A percentile compares a stretch with the other conserved stretches of the same genome.
Conservation (phyloP, 2,888 invertebrate genomes). For the Ophioninae sp. region DNA sequence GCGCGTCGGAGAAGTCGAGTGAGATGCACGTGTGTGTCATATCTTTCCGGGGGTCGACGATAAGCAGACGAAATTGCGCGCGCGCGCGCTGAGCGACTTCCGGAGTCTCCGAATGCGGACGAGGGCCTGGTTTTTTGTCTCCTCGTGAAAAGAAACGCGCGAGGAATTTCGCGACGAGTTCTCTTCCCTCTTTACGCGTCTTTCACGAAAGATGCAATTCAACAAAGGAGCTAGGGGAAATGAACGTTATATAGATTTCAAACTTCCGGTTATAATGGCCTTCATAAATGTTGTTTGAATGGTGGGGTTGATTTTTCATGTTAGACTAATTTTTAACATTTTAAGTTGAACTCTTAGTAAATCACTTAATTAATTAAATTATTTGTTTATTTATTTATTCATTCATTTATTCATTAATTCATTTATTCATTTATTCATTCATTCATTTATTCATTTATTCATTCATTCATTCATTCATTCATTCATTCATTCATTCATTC, state of each 20-base stretch:
- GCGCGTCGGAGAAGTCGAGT: slow-evolving; percentile 33
- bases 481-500: too few relatives aligned
- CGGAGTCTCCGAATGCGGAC: slow-evolving; percentile 64
- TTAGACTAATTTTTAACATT: neutral
- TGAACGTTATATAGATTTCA: slow-evolving; percentile 36
- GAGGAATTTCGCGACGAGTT: slow-evolving; percentile 56
- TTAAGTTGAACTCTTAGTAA: too few relatives aligned
- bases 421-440: too few relatives aligned
- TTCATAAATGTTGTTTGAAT: neutral
- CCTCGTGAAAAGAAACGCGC: slow-evolving; percentile 30
- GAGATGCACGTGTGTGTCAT: slow-evolving; percentile 39
- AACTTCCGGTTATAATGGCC: neutral
- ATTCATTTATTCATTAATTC: too few relatives aligned
- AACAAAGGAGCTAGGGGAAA: too few relatives aligned
- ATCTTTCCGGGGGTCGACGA: neutral
- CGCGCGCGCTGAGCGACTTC: slow-evolving; percentile 44
- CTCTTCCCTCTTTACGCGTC: slow-evolving; percentile 12
- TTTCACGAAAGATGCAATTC: slow-evolving; percentile 28
- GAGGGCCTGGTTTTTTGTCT: slow-evolving; percentile 56
- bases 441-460: too few relatives aligned
- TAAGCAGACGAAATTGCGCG: slow-evolving; percentile 42
- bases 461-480: too few relatives aligned
- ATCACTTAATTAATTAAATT: too few relatives aligned
- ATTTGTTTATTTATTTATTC: too few relatives aligned
- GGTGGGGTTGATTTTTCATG: neutral